A percentile compares a stretch with the other conserved stretches of the same genome.
Evolutionary conservation across 2,113 vertebrate species (phyloP).

Genomic region (Oncorhynchus masou): DNA sequence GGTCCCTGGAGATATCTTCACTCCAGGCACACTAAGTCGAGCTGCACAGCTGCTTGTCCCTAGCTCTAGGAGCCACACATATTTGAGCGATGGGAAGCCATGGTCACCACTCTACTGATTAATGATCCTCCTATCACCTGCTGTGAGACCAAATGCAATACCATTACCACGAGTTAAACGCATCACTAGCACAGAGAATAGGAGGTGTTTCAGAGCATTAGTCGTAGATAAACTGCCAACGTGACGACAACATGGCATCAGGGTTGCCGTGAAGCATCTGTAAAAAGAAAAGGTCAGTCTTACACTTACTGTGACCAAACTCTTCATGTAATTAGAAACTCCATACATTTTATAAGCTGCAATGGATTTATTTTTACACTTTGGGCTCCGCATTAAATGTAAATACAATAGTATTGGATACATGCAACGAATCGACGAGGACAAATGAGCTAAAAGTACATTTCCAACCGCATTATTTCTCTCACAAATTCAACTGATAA

Average conservation of each 20-base stretch:
- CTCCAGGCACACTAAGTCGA: background rate
- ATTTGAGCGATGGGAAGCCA: background rate
- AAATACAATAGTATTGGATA: no score
- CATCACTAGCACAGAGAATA: background rate
- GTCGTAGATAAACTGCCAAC: background rate
- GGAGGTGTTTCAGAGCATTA: background rate
- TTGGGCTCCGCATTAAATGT: no score
- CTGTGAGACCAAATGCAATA: background rate
- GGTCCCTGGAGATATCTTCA: no score
- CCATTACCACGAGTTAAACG: background rate
- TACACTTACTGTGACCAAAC: background rate
- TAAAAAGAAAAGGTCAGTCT: background rate
- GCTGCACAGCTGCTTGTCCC: no score
- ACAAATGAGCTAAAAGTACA: no score
- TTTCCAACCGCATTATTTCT: no score
- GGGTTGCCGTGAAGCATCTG: background rate
- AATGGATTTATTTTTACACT: no score
- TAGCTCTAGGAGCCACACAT: background rate
- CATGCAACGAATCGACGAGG: no score
- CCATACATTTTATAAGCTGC: no score
- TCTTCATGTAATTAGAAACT: no score
- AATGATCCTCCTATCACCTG: background rate
- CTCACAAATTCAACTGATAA: no score
- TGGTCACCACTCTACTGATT: background rate
- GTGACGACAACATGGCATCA: background rate